Evolutionary conservation across 2,113 vertebrate species (phyloP).

Genomic region (Eulemur macaco): DNA sequence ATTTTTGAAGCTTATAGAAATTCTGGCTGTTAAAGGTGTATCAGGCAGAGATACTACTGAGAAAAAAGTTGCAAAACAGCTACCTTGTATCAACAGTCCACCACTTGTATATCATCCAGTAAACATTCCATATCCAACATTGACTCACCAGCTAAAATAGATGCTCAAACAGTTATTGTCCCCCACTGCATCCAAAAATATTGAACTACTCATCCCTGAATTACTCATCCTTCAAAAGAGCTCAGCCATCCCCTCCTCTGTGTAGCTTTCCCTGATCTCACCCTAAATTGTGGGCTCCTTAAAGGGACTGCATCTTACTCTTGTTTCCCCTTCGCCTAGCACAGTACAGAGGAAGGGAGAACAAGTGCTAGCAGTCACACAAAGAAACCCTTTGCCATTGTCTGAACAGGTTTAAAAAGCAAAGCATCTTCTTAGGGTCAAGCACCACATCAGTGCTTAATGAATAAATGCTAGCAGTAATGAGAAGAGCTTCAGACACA

Average conservation of each 20-base stretch:
- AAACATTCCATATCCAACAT: background rate
- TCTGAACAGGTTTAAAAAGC: constrained; percentile 29
- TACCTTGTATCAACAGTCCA: background rate
- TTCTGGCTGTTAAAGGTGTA: background rate
- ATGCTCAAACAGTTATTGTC: background rate
- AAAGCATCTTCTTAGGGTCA: constrained; percentile 14
- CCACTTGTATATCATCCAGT: background rate
- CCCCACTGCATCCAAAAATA: background rate
- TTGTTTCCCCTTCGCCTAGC: background rate
- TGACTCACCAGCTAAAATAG: constrained; percentile 19
- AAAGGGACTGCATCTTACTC: background rate
- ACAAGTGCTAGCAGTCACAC: background rate
- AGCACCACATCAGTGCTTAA: background rate
- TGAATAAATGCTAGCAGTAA: background rate
- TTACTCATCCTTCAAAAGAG: constrained; percentile 32
- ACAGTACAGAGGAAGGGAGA: background rate
- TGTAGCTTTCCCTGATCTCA: background rate
- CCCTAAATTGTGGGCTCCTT: background rate
- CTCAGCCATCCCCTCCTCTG: background rate
- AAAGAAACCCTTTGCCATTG: background rate
- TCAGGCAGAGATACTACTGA: background rate
- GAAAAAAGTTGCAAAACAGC: background rate
- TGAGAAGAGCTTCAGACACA: background rate
- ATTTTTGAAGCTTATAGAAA: background rate
- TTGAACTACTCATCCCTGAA: background rate